Base-by-base conservation (phyloP, 2,888 invertebrate species). In the Papilio elwesi region DNA sequence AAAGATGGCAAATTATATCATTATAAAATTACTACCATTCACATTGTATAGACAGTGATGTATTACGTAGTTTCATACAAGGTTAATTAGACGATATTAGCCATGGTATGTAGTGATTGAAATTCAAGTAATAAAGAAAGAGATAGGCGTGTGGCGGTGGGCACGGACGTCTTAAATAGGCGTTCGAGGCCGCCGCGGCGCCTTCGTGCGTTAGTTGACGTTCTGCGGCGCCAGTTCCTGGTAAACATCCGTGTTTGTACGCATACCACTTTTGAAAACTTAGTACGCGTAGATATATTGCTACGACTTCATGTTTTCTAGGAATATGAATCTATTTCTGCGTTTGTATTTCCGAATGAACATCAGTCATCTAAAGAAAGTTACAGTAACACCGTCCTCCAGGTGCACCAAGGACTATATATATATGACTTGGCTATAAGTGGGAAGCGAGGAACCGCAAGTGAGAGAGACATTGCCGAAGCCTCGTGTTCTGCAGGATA, bases 61-160 rank as follows among this genome's bases (percentile, higher is more conserved):
- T 53, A 55, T 12, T 57, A 52, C 68, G 43, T 16, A 7, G 47
- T 55, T 15, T 43, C 13, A 12, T 10, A 43, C 73, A 73, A 70
- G 66, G 69, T 70, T 62, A 67, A 66, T 55, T 53, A 70, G 71
- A 75, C 73, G 69, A 82, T 79, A 84, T 83, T 83, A 84, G 81
- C 74, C 76, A 75, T 76, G 84, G 85, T 87, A 89, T 88, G 86
- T 84, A 83, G 81, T 85, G 86, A 88, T 87, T 87, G 89, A 87
- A 87, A 88, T 87, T 87, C 84, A 79, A 82, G 87, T 88, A 88
- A 90, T 91, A 90, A 90, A 89, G 85, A 90, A 90, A 89, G 85
- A 82, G 79, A 81, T 83, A 74, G 78, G 80, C 76, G 79, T 82
- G 76, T 80, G 80, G 77, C 81, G 80, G 78, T 78, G 82, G 80